A percentile compares a stretch with the other conserved stretches of the same genome.
phyloP scores from a whole-genome alignment of 2,797 vertebrate species.

The Diglossa cyanea region DNA sequence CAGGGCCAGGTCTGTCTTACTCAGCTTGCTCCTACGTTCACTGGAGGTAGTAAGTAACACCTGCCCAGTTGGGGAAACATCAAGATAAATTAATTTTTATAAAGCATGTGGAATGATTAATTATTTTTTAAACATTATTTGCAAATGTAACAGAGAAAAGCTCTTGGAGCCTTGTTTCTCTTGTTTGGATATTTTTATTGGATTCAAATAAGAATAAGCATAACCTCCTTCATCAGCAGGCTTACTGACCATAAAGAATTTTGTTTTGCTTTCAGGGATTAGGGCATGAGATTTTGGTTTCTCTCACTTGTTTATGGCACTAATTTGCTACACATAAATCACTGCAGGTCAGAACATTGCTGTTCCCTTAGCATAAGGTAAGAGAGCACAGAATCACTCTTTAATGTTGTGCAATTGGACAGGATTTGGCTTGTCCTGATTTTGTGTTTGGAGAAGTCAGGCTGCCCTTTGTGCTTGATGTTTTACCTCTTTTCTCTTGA shows the following conservation, averaged over 20 bases:
- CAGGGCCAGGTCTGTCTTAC: not conserved
- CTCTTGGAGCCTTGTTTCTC: not conserved
- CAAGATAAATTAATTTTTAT: constrained; percentile 10
- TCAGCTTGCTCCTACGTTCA: not conserved
- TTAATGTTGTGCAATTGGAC: constrained; percentile 66
- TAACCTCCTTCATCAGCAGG: not conserved
- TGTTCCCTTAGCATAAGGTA: constrained; percentile 43
- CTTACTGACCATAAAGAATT: not conserved
- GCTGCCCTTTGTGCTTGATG: constrained; percentile 52
- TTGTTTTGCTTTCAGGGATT: constrained; percentile 24
- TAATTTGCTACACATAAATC: constrained; percentile 56
- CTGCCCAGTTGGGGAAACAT: constrained; percentile 9
- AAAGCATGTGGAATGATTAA: not conserved
- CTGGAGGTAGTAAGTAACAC: constrained; percentile 32
- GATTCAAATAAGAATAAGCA: not conserved
- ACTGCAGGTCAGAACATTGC: constrained; percentile 61
- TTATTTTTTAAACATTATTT: not conserved
- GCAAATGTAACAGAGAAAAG: not conserved
- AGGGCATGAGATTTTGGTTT: constrained; percentile 32
- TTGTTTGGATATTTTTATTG: not conserved
- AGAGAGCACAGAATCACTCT: constrained; percentile 50
- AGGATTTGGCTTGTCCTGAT: constrained; percentile 66
- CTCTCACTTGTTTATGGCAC: constrained; percentile 44
- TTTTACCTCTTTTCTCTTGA: constrained; percentile 41
- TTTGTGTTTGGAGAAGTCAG: constrained; percentile 44